phyloP scores from a whole-genome alignment of 2,888 invertebrate genomes.

The Acrobasis consociella region DNA sequence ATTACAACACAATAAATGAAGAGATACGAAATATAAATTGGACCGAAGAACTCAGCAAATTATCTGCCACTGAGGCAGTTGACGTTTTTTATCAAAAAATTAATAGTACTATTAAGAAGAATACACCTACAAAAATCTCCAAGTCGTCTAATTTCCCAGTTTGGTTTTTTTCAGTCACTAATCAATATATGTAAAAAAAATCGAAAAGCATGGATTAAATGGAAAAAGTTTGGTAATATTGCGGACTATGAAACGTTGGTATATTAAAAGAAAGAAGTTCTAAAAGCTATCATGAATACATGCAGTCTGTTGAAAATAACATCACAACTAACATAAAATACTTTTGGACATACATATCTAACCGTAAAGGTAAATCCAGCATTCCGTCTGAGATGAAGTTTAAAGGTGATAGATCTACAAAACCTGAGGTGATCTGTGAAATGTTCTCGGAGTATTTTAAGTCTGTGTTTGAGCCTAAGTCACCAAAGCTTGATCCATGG shows the following conservation, averaged over 20 bases:
- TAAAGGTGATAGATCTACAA: background rate
- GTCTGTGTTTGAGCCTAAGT: background rate
- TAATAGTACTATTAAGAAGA: background rate
- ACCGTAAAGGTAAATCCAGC: slow-evolving; percentile 9
- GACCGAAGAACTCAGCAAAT: background rate
- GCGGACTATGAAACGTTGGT: slow-evolving; percentile 4
- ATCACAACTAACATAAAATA: slow-evolving; percentile 4
- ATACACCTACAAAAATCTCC: background rate
- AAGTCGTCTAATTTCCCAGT: slow-evolving; percentile 10
- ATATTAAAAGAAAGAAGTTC: slow-evolving; percentile 3
- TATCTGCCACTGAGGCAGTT: slow-evolving; percentile 3
- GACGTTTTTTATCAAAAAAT: background rate
- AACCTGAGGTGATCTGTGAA: background rate
- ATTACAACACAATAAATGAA: background rate
- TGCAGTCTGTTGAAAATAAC: background rate
- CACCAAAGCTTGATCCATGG: background rate
- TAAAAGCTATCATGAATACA: slow-evolving; percentile 4
- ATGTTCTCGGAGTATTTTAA: slow-evolving; percentile 1
- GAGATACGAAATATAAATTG: background rate
- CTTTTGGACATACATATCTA: slow-evolving; percentile 17
- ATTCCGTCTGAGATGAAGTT: slow-evolving; percentile 1
- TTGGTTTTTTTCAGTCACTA: slow-evolving; percentile 4
- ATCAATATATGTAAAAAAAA: background rate
- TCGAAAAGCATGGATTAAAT: slow-evolving; percentile 3
- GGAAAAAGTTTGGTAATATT: slow-evolving; percentile 2